These are phyloP conservation scores for Mamestra brassicae DNA, from an alignment of 2,888 invertebrate species.

Conservation along the genomic window DNA sequence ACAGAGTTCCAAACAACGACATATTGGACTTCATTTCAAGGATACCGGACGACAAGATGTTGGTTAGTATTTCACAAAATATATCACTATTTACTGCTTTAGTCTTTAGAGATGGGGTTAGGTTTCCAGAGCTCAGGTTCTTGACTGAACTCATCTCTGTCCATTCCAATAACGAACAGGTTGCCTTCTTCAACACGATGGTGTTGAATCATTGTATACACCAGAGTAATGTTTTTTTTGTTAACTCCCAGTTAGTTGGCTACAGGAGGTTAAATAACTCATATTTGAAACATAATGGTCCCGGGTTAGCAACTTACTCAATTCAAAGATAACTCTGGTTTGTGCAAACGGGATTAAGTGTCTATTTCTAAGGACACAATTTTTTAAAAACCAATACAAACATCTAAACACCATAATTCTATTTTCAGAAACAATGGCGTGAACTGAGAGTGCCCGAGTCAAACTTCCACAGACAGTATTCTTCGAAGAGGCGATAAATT, in stretches of 20 bases:
- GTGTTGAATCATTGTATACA: no score
- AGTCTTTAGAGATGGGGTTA: no score
- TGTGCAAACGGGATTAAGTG: no score
- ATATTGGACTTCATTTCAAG: conserved; percentile 86
- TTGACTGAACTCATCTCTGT: neutral
- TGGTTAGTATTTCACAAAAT: conserved; percentile 75
- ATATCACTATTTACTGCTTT: no score
- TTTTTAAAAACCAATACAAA: neutral
- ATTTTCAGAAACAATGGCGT: conserved; percentile 86
- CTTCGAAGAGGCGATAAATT: conserved; percentile 62
- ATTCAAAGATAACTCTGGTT: no score
- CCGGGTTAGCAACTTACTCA: no score
- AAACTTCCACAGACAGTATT: conserved; percentile 68
- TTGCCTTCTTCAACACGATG: neutral
- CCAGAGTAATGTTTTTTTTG: no score
- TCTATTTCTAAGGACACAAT: no score
- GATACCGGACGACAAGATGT: conserved; percentile 84
- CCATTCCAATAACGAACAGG: neutral
- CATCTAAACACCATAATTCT: neutral
- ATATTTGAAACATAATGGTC: no score
- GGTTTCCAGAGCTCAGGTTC: no score
- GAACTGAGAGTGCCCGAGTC: conserved; percentile 86
- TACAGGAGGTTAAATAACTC: no score
- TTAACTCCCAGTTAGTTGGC: no score
- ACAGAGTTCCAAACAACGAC: conserved; percentile 86